Conservation (phyloP, 2,888 invertebrate genomes). For the Kryphioiulus occultus region DNA sequence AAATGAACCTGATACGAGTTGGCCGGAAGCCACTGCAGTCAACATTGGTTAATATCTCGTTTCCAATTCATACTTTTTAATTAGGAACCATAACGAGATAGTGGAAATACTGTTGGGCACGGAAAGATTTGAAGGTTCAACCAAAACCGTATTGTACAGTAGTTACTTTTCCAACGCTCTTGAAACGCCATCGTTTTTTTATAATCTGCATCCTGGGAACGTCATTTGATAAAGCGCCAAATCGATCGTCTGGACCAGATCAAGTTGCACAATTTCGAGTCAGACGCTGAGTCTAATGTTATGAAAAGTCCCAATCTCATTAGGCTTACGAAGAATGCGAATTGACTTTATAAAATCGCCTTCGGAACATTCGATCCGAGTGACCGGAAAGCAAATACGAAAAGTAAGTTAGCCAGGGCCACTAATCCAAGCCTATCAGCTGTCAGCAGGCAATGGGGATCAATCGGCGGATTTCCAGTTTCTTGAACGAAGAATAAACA, state of each 20-base stretch:
- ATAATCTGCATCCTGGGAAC: not conserved
- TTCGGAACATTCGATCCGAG: not conserved
- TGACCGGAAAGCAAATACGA: slow-evolving; percentile 16
- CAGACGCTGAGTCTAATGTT: not conserved
- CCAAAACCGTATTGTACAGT: too few relatives aligned
- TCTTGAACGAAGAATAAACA: slow-evolving; percentile 1
- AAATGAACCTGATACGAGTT: not conserved
- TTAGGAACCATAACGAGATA: not conserved
- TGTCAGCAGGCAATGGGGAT: slow-evolving; percentile 2
- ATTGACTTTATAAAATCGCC: not conserved
- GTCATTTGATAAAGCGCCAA: slow-evolving; percentile 20
- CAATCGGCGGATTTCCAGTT: not conserved
- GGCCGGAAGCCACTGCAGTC: not conserved
- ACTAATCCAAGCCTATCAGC: slow-evolving; percentile 9
- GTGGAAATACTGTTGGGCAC: not conserved
- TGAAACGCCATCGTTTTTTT: not conserved
- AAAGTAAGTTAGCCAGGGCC: not conserved
- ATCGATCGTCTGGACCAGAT: not conserved
- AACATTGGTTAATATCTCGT: not conserved
- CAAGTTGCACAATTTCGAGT: slow-evolving; percentile 20
- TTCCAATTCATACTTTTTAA: not conserved
- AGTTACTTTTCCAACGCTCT: not conserved
- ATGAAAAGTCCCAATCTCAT: not conserved
- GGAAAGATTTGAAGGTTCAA: too few relatives aligned
- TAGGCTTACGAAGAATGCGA: not conserved